Conservation (phyloP, 1,140 invertebrate genomes). For the Cepaea nemoralis region DNA sequence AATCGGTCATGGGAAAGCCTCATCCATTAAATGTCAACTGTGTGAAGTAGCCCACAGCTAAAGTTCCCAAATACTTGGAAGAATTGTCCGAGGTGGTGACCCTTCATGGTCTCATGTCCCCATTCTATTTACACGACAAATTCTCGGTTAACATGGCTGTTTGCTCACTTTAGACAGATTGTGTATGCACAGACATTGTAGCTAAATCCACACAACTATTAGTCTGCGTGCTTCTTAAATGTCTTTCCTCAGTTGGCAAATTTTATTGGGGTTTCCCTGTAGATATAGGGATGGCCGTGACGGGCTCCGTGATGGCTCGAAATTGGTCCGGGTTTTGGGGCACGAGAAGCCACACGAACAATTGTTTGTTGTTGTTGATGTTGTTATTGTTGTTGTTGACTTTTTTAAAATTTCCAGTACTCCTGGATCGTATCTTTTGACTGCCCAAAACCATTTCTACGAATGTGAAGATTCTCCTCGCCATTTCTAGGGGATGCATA, state of each 20-base stretch:
- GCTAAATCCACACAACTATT: background rate
- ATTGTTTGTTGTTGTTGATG: slow-evolving; percentile 3
- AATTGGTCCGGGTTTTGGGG: background rate
- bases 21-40: background rate
- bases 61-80: background rate
- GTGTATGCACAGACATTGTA: slow-evolving; percentile 5
- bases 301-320: background rate
- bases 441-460: no score
- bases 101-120: background rate
- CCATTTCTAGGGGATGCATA: no score
- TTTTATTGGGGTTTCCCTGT: slow-evolving; percentile 22
- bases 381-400: background rate
- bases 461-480: no score
- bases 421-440: background rate
- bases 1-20: background rate
- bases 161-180: slow-evolving; percentile 5
- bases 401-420: background rate
- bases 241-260: slow-evolving; percentile 10
- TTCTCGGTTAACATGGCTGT: background rate
- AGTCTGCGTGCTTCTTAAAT: slow-evolving; percentile 16
- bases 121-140: background rate
- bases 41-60: background rate
- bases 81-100: background rate
- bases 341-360: slow-evolving; percentile 11
- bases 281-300: background rate